A percentile compares a stretch with the other conserved stretches of the same genome.
These are phyloP conservation scores for Malthinus flaveolus DNA, from an alignment of 2,888 invertebrate genomes.

Conservation along the genomic window DNA sequence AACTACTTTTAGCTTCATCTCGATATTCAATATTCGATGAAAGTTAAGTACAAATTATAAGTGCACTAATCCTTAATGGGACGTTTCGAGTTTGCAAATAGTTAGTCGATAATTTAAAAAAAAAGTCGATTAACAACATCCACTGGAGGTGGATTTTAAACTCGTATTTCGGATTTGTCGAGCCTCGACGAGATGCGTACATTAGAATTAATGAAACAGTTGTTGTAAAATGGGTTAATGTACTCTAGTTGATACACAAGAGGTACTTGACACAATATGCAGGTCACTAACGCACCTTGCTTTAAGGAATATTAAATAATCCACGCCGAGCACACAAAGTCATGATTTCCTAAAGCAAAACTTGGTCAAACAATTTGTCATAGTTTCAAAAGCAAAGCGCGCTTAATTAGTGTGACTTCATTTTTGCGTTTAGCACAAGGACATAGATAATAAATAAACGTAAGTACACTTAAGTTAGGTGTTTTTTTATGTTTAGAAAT, in stretches of 20 bases:
- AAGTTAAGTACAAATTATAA: no score
- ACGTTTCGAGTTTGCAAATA: no score
- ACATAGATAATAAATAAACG: no score
- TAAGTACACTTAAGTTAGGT: no score
- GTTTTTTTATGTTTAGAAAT: no score
- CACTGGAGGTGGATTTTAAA: neutral
- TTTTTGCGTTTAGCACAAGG: no score
- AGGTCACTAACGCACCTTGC: slow-evolving; percentile 25
- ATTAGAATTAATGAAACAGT: slow-evolving; percentile 1
- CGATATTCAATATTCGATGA: no score
- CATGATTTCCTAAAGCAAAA: neutral
- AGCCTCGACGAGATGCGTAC: neutral
- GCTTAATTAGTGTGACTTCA: neutral
- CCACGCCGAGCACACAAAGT: neutral
- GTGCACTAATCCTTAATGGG: no score
- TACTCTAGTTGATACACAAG: slow-evolving; percentile 7
- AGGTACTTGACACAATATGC: slow-evolving; percentile 13
- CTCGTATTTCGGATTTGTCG: neutral
- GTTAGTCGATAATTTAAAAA: no score
- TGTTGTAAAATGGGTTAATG: slow-evolving; percentile 21
- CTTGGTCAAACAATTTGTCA: neutral
- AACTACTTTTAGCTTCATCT: no score
- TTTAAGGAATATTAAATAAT: slow-evolving; percentile 5
- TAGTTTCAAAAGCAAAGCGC: neutral
- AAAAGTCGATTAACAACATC: neutral